Conservation (phyloP, 2,797 vertebrate genomes). For the Cuniculus paca region DNA sequence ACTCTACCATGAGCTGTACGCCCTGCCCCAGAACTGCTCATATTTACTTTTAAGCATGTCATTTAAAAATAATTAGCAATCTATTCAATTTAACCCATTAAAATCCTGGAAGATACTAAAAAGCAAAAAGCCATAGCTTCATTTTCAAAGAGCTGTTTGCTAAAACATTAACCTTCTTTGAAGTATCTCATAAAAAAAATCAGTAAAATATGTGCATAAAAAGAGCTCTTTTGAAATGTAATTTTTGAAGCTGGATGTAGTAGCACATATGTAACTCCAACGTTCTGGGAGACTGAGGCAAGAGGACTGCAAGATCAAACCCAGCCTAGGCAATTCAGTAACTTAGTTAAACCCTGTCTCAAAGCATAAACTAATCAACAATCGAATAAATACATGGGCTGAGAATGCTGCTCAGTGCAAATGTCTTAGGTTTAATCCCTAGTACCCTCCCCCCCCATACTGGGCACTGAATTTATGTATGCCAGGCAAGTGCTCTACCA, state of each 20-base stretch:
- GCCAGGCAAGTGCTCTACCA: not conserved
- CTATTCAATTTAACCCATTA: conserved; percentile 43
- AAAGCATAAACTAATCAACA: not conserved
- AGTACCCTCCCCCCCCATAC: not conserved
- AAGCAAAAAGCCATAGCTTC: conserved; percentile 8
- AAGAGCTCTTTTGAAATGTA: conserved; percentile 37
- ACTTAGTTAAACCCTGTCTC: not conserved
- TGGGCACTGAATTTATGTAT: not conserved
- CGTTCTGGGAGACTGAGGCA: not conserved
- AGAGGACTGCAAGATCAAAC: not conserved
- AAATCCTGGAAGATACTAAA: conserved; percentile 43
- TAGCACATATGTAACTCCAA: not conserved
- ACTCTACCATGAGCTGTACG: not conserved
- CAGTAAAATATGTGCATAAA: not conserved
- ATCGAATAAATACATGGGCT: not conserved
- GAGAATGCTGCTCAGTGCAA: not conserved
- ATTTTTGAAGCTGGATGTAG: not conserved
- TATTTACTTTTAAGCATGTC: conserved; percentile 49
- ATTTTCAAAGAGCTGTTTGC: conserved; percentile 55
- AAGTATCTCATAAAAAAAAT: conserved; percentile 25
- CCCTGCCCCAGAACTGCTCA: not conserved
- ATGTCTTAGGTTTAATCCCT: not conserved
- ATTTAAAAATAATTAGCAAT: conserved; percentile 20
- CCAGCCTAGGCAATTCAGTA: not conserved
- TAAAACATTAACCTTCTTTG: conserved; percentile 48